A percentile compares a stretch with the other conserved stretches of the same genome.
Conservation (phyloP, 2,113 vertebrate species). For the Rhadina sibilatrix region DNA sequence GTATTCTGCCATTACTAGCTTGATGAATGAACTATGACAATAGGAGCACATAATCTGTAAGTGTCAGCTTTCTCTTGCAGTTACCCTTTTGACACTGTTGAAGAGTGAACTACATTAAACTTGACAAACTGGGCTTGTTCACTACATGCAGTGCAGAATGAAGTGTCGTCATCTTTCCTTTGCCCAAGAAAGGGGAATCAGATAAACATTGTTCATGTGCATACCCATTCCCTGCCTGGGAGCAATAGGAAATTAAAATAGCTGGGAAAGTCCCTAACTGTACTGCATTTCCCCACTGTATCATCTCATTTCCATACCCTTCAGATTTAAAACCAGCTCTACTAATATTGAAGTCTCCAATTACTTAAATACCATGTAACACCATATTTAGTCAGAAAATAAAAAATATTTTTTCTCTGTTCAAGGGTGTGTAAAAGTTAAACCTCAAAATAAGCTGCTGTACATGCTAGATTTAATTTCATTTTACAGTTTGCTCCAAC, state of each 20-base stretch:
- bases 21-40: neutral
- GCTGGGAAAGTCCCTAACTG: neutral
- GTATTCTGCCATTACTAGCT: neutral
- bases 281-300: neutral
- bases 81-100: neutral
- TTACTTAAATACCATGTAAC: neutral
- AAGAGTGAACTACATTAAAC: neutral
- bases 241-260: neutral
- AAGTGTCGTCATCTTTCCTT: neutral
- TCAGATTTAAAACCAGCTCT: neutral
- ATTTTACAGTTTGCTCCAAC: neutral
- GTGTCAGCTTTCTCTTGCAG: neutral
- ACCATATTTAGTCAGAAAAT: neutral
- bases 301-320: neutral
- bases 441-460: neutral
- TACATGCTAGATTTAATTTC: neutral
- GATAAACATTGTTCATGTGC: neutral
- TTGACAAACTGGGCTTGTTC: neutral
- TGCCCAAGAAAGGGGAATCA: neutral
- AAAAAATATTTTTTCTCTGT: neutral
- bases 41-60: rapidly evolving
- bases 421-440: neutral
- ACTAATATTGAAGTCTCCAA: neutral
- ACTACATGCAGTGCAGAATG: neutral
- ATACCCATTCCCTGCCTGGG: neutral